phyloP scores from a whole-genome alignment of 1,140 invertebrate species.

The Cyrtorhinus lividipennis region DNA sequence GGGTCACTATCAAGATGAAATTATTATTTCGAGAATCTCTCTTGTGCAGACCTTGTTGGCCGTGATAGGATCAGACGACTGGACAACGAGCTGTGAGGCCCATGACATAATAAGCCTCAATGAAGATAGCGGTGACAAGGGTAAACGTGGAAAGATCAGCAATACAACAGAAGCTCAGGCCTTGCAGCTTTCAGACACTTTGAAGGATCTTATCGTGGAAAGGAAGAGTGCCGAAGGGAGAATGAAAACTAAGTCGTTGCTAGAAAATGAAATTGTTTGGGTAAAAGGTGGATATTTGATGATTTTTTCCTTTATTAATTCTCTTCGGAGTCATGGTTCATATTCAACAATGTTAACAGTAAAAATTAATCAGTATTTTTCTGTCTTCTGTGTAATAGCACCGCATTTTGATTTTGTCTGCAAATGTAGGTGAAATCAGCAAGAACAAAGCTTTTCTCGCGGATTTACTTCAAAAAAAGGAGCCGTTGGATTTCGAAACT shows the following conservation, averaged over 20 bases:
- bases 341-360: too few species aligned
- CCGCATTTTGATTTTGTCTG: too few species aligned
- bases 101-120: background rate
- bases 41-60: too few species aligned
- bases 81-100: too few species aligned
- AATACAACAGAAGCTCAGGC: background rate
- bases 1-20: too few species aligned
- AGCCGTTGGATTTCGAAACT: background rate
- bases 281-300: background rate
- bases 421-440: conserved; percentile 2
- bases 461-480: background rate
- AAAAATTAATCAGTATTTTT: too few species aligned
- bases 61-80: too few species aligned
- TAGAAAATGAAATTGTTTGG: conserved; percentile 3
- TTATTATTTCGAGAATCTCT: too few species aligned
- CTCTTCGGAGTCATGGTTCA: too few species aligned
- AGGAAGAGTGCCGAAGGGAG: background rate
- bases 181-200: background rate
- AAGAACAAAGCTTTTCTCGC: background rate
- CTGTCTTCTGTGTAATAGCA: too few species aligned
- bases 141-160: background rate
- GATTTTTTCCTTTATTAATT: background rate
- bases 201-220: background rate
- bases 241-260: background rate
- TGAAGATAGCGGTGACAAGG: background rate